Conservation (phyloP, 2,113 vertebrate genomes). For the Delphinus delphis region DNA sequence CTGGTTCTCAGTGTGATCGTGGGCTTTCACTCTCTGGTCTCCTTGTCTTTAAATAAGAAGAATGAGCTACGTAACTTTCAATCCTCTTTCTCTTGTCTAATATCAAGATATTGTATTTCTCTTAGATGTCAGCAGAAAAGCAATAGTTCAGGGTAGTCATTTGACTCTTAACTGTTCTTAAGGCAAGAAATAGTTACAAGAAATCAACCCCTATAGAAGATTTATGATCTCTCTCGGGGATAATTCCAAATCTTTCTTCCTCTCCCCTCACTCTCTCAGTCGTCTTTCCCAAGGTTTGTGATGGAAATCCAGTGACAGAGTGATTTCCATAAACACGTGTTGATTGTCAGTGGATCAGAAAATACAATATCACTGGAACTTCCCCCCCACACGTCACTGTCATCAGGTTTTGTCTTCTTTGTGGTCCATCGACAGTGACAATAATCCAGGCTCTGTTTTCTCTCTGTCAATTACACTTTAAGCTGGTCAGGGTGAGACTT, state of each 20-base stretch:
- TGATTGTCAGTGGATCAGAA: neutral
- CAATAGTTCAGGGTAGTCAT: neutral
- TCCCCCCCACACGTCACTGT: neutral
- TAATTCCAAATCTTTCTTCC: neutral
- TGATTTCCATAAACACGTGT: neutral
- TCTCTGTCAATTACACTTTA: neutral
- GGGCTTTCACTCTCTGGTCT: neutral
- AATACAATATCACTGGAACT: neutral
- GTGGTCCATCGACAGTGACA: neutral
- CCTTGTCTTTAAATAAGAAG: neutral
- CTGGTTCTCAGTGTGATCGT: neutral
- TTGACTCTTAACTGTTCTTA: neutral
- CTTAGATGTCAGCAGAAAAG: neutral
- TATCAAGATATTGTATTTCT: neutral
- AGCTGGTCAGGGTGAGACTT: conserved; percentile 1
- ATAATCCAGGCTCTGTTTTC: conserved; percentile 33
- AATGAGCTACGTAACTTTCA: neutral
- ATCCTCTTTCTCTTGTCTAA: neutral
- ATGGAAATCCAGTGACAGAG: neutral
- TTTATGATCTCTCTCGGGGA: neutral
- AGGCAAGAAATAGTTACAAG: neutral
- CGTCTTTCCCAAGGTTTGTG: neutral
- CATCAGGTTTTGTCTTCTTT: conserved; percentile 46
- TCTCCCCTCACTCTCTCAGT: neutral
- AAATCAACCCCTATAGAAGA: neutral